phyloP scores from a whole-genome alignment of 1,140 invertebrate species.

The Scylla paramamosain region DNA sequence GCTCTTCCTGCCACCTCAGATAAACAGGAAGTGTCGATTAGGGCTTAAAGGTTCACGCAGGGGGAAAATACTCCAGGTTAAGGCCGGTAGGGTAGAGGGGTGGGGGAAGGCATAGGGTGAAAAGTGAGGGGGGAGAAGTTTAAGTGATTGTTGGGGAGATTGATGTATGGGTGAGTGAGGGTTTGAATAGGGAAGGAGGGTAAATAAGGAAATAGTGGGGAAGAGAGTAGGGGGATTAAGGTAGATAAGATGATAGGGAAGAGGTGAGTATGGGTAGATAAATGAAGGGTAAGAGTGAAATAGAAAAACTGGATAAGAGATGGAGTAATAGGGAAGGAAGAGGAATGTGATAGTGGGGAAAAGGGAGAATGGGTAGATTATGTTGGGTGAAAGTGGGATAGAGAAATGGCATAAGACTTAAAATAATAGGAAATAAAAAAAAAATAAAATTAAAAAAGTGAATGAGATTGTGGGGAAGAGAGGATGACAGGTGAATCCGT shows the following conservation, averaged over 20 bases:
- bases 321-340: too few species aligned
- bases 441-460: too few species aligned
- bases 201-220: neutral
- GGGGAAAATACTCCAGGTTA: neutral
- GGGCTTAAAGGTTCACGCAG: neutral
- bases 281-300: neutral
- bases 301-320: too few species aligned
- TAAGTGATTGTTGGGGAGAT: too few species aligned
- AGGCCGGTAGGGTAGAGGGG: neutral
- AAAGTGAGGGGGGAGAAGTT: too few species aligned
- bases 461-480: neutral
- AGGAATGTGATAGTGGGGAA: too few species aligned
- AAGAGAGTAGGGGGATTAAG: neutral
- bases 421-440: too few species aligned
- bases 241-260: neutral
- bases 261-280: neutral
- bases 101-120: neutral
- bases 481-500: neutral
- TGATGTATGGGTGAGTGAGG: neutral
- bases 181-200: neutral
- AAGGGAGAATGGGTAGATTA: too few species aligned
- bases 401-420: too few species aligned
- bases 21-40: neutral
- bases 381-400: too few species aligned
- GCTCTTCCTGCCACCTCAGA: neutral